A percentile compares a stretch with the other conserved stretches of the same genome.
These are phyloP conservation scores for Turnix velox DNA, from an alignment of 2,113 vertebrate species.

Conservation along the genomic window DNA sequence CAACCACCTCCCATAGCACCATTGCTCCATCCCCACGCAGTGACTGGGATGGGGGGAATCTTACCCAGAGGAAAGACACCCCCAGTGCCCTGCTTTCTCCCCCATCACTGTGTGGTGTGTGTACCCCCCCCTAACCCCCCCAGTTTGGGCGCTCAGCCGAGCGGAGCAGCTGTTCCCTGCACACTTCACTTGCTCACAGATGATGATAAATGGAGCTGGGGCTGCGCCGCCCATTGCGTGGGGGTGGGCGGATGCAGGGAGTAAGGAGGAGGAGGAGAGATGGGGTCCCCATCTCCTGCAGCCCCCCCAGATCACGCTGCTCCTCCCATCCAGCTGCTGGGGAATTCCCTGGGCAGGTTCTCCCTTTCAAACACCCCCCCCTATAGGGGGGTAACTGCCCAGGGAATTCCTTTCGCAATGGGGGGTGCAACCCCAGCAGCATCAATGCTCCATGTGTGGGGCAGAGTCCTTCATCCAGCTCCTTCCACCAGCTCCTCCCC, in stretches of 20 bases:
- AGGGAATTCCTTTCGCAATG: not conserved
- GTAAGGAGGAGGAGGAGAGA: not conserved
- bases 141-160: conserved; percentile 67
- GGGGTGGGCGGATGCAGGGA: conserved; percentile 12
- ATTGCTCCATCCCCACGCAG: not conserved
- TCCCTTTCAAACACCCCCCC: not conserved
- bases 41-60: fast-evolving
- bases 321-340: not conserved
- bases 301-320: not conserved
- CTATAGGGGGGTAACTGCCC: not conserved
- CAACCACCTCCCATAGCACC: not conserved
- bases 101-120: not conserved
- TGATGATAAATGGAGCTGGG: conserved; percentile 75
- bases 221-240: conserved; percentile 24
- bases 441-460: not conserved
- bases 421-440: not conserved
- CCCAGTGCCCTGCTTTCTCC: not conserved
- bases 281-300: not conserved
- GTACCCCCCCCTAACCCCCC: not conserved
- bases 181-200: conserved; percentile 80
- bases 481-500: not conserved
- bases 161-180: conserved; percentile 75
- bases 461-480: not conserved
- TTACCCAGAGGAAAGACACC: not conserved
- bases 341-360: not conserved